Evolutionary conservation across 1,140 invertebrate species (phyloP).

Genomic region (Danaus melanippus): DNA sequence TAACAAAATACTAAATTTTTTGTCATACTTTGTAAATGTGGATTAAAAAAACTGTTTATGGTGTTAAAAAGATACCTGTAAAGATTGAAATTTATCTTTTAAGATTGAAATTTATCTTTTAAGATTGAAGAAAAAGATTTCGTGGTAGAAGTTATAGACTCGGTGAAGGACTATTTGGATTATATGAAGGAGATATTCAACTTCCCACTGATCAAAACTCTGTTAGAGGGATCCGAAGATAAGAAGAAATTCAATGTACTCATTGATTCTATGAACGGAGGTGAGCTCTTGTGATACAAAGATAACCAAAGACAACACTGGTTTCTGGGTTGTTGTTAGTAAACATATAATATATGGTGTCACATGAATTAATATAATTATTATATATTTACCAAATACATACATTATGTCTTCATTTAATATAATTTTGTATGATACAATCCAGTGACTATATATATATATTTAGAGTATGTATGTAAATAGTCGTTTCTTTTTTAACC

Average conservation of each 20-base stretch:
- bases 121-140: slow-evolving; percentile 83
- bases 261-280: slow-evolving; percentile 96
- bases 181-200: slow-evolving; percentile 99
- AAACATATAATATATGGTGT: background rate
- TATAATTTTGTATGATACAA: too few species aligned
- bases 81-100: slow-evolving; percentile 36
- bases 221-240: slow-evolving; percentile 80
- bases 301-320: too few species aligned
- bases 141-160: slow-evolving; percentile 92
- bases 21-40: too few species aligned
- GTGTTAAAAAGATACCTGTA: background rate
- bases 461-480: too few species aligned
- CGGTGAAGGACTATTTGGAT: slow-evolving; percentile 90
- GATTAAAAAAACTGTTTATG: too few species aligned
- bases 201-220: slow-evolving; percentile 84
- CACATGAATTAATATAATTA: too few species aligned
- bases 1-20: too few species aligned
- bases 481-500: too few species aligned
- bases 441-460: too few species aligned
- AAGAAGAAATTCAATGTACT: slow-evolving; percentile 86
- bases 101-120: slow-evolving; percentile 74
- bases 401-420: too few species aligned
- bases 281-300: slow-evolving; percentile 63
- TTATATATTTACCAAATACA: too few species aligned
- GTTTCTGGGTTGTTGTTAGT: slow-evolving; percentile 1